Conservation (phyloP, 2,113 vertebrate genomes). For the Cinclus cinclus region DNA sequence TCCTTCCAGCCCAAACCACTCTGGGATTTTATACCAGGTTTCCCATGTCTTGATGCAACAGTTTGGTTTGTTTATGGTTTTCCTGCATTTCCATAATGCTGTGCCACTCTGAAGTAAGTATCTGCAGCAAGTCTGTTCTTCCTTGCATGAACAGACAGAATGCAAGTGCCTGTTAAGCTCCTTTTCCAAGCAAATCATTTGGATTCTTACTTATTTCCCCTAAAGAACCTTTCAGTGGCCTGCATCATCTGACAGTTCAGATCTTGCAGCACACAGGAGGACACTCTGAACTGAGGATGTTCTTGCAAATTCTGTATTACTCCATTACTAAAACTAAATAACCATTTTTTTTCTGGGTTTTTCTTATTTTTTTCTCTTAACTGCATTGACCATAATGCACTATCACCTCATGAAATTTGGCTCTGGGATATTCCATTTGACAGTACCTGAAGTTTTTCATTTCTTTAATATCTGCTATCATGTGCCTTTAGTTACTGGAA, state of each 20-base stretch:
- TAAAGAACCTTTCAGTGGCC: background rate
- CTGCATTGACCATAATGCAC: background rate
- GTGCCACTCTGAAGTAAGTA: background rate
- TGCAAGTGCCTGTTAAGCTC: background rate
- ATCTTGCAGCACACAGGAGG: background rate
- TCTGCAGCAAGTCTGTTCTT: background rate
- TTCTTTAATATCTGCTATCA: background rate
- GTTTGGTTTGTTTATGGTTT: background rate
- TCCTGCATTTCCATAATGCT: background rate
- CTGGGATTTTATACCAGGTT: background rate
- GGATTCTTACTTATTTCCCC: background rate
- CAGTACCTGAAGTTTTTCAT: rapidly evolving
- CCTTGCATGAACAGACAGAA: background rate
- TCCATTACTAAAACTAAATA: background rate
- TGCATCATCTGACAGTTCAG: background rate
- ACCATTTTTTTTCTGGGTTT: background rate
- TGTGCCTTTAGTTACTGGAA: background rate
- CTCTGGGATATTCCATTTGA: background rate
- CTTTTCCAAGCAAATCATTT: background rate
- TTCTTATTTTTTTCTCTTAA: background rate
- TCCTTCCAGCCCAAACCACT: background rate
- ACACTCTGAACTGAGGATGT: background rate
- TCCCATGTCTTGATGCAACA: background rate
- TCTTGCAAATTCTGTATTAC: background rate
- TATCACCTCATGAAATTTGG: background rate